Percentiles rank a stretch among this genome's conserved stretches.
phyloP scores from a whole-genome alignment of 2,888 invertebrate genomes.

The Margaritifera margaritifera region DNA sequence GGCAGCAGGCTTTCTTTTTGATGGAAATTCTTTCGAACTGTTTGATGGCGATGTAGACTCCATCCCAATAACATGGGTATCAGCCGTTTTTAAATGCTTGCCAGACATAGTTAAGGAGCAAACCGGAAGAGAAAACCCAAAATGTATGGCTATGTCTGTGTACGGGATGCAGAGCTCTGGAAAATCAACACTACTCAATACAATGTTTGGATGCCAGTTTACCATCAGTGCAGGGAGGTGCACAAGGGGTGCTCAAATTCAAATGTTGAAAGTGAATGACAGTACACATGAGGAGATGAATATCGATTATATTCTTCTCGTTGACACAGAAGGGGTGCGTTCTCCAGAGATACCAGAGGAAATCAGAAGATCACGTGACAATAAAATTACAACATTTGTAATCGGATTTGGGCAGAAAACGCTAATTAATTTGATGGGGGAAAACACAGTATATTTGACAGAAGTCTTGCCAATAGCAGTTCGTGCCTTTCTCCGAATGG shows the following conservation, averaged over 20 bases:
- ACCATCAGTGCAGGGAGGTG: constrained; percentile 14
- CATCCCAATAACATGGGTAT: too few relatives aligned
- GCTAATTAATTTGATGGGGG: constrained; percentile 8
- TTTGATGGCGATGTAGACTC: too few relatives aligned
- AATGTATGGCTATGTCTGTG: constrained; percentile 1
- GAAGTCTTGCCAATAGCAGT: constrained; percentile 8
- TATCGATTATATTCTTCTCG: constrained; percentile 12
- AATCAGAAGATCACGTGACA: constrained; percentile 4
- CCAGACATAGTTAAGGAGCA: too few relatives aligned
- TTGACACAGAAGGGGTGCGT: constrained; percentile 16
- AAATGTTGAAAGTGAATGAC: constrained; percentile 3
- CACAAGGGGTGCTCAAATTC: constrained; percentile 13
- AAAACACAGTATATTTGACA: constrained; percentile 3
- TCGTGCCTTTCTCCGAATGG: constrained; percentile 1
- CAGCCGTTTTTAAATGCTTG: too few relatives aligned
- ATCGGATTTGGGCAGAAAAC: too few relatives aligned
- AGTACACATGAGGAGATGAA: background rate
- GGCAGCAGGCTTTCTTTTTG: too few relatives aligned
- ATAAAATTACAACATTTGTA: constrained; percentile 10
- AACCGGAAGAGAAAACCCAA: too few relatives aligned
- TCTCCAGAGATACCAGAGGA: constrained; percentile 8
- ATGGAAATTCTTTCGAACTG: too few relatives aligned
- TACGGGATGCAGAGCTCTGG: constrained; percentile 18
- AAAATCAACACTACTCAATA: constrained; percentile 13
- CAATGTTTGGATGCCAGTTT: constrained; percentile 13